Percentiles rank a stretch among this genome's conserved stretches.
Evolutionary conservation across 2,113 vertebrate species (phyloP).

Genomic region (Engystomops pustulosus): DNA sequence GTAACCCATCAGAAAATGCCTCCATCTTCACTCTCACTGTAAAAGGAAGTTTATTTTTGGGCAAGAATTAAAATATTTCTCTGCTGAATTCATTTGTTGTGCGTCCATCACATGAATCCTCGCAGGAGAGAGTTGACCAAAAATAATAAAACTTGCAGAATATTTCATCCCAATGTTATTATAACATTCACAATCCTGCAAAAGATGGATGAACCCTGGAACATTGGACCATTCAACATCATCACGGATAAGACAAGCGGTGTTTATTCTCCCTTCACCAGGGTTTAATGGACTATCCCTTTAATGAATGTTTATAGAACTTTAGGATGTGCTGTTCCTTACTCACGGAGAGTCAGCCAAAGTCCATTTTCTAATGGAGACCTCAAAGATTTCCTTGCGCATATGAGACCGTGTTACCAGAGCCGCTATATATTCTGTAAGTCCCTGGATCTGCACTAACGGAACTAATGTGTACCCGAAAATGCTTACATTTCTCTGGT

Average conservation of each 20-base stretch:
- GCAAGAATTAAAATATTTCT: not conserved
- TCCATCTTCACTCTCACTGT: no score
- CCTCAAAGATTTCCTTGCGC: constrained; percentile 26
- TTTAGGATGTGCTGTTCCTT: constrained; percentile 22
- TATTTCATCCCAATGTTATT: constrained; percentile 50
- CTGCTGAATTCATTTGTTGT: constrained; percentile 28
- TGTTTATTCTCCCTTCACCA: constrained; percentile 47
- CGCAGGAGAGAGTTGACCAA: constrained; percentile 36
- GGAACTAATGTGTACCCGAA: constrained; percentile 37
- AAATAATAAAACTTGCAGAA: constrained; percentile 46
- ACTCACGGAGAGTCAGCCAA: constrained; percentile 42
- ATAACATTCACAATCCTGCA: constrained; percentile 35
- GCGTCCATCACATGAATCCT: not conserved
- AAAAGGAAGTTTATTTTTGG: constrained; percentile 23
- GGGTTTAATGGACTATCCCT: constrained; percentile 29
- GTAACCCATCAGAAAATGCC: no score
- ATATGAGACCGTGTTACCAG: constrained; percentile 47
- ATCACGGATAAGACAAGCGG: constrained; percentile 25
- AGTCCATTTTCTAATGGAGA: constrained; percentile 42
- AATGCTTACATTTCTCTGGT: constrained; percentile 20
- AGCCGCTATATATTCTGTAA: constrained; percentile 46
- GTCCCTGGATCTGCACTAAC: constrained; percentile 32
- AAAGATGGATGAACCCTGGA: constrained; percentile 41
- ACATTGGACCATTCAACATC: constrained; percentile 20
- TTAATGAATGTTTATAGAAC: constrained; percentile 42